A percentile compares a stretch with the other conserved stretches of the same genome.
Conservation (phyloP, 2,888 invertebrate species). For the Copidosoma aretas region DNA sequence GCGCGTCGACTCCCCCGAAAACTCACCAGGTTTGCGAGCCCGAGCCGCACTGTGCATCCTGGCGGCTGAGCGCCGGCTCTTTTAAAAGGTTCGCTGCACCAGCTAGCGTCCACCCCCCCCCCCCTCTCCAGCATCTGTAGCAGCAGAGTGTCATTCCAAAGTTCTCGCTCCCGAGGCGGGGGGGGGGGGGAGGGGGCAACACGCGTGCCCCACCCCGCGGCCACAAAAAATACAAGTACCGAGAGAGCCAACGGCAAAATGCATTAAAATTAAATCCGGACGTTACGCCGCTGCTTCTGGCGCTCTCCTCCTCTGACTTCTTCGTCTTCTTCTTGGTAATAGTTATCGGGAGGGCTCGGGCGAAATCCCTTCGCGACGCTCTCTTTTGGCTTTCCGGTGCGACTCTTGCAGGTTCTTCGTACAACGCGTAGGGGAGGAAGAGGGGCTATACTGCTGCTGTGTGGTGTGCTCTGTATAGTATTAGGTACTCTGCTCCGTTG, state of each 20-base stretch:
- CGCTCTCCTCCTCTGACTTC: neutral
- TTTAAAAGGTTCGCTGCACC: slow-evolving; percentile 38
- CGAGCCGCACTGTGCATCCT: neutral
- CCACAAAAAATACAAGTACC: slow-evolving; percentile 30
- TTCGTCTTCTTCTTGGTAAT: neutral
- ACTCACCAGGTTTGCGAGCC: too few relatives aligned
- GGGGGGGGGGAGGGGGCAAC: slow-evolving; percentile 21
- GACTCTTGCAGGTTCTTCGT: too few relatives aligned
- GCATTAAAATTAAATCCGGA: slow-evolving; percentile 26
- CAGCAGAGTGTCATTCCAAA: slow-evolving; percentile 6
- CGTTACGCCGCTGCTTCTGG: neutral
- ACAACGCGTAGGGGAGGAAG: too few relatives aligned
- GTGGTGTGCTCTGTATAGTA: too few relatives aligned
- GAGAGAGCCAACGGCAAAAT: neutral
- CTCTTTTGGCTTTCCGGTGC: neutral
- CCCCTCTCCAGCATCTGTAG: neutral
- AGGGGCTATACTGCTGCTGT: too few relatives aligned
- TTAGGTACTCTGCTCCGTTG: too few relatives aligned
- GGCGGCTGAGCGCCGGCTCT: slow-evolving; percentile 23
- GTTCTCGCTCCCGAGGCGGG: too few relatives aligned
- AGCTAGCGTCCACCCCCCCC: slow-evolving; percentile 1
- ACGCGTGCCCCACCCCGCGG: slow-evolving; percentile 34
- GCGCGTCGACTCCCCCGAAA: too few relatives aligned
- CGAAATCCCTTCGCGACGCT: neutral
- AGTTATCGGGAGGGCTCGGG: neutral